These are phyloP conservation scores for Diplodus puntazzo DNA, from an alignment of 2,797 vertebrate genomes.

Conservation along the genomic window DNA sequence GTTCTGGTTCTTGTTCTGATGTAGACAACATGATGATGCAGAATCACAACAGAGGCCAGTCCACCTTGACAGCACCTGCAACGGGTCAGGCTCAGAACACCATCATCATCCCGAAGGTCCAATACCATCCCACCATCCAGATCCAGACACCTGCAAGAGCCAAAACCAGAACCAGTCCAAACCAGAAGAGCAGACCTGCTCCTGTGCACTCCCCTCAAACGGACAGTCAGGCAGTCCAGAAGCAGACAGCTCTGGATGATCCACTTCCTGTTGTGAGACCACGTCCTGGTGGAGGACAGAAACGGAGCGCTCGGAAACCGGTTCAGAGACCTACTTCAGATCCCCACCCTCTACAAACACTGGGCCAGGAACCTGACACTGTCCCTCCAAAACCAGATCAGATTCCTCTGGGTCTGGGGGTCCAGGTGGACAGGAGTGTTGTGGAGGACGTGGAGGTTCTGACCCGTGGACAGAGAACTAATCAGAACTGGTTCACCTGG, in stretches of 20 bases:
- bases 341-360: conserved; percentile 1
- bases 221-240: neutral
- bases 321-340: neutral
- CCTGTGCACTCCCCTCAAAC: neutral
- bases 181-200: conserved; percentile 3
- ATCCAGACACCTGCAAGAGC: neutral
- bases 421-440: conserved; percentile 29
- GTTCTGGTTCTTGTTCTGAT: neutral
- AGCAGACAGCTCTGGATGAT: neutral
- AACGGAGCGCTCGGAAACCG: neutral
- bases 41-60: neutral
- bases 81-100: neutral
- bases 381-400: conserved; percentile 12
- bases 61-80: neutral
- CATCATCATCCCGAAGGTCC: conserved; percentile 33
- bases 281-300: neutral
- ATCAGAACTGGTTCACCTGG: conserved; percentile 85
- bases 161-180: conserved; percentile 2
- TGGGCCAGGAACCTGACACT: no score
- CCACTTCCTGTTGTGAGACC: neutral
- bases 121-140: conserved; percentile 68
- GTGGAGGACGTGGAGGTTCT: conserved; percentile 79
- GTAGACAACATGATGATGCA: neutral
- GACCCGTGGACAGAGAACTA: conserved; percentile 85
- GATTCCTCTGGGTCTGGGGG: conserved; percentile 44